Conservation (phyloP, 2,113 vertebrate species). For the Chaenocephalus aceratus region DNA sequence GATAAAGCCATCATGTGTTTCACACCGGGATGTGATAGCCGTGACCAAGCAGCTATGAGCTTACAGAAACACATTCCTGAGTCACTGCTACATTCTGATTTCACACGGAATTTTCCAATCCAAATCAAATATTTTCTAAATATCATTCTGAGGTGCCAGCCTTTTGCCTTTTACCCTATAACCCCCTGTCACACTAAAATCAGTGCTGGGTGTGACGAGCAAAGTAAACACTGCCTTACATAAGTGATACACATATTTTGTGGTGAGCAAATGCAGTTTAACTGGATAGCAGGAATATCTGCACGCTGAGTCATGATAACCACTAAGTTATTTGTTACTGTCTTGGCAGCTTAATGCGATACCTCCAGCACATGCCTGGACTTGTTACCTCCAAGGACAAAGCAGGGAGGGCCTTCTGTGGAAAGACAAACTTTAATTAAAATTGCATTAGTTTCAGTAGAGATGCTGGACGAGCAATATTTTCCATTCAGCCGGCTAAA, state of each 20-base stretch:
- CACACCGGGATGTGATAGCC: constrained; percentile 31
- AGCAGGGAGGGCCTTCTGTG: constrained; percentile 20
- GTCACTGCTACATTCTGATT: neutral
- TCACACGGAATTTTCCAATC: constrained; percentile 5
- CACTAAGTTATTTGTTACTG: constrained; percentile 41
- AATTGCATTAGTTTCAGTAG: constrained; percentile 60
- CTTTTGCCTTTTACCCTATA: neutral
- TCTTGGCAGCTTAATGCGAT: constrained; percentile 45
- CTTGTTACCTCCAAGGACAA: constrained; percentile 48
- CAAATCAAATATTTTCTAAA: neutral
- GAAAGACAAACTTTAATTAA: constrained; percentile 67
- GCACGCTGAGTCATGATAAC: constrained; percentile 39
- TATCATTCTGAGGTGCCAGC: neutral
- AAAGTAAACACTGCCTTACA: constrained; percentile 40
- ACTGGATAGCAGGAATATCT: constrained; percentile 42
- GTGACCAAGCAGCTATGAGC: constrained; percentile 53
- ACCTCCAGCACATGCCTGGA: constrained; percentile 28
- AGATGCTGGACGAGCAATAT: constrained; percentile 59
- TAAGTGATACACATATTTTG: constrained; percentile 24
- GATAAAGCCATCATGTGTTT: constrained; percentile 26
- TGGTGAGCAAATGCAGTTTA: constrained; percentile 23
- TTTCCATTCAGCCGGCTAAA: constrained; percentile 49
- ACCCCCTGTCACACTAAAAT: neutral
- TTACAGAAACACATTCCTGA: constrained; percentile 35
- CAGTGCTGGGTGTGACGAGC: neutral